Percentiles rank a stretch among this genome's conserved stretches.
phyloP scores from a whole-genome alignment of 2,113 vertebrate genomes.

The Urocitellus parryii region DNA sequence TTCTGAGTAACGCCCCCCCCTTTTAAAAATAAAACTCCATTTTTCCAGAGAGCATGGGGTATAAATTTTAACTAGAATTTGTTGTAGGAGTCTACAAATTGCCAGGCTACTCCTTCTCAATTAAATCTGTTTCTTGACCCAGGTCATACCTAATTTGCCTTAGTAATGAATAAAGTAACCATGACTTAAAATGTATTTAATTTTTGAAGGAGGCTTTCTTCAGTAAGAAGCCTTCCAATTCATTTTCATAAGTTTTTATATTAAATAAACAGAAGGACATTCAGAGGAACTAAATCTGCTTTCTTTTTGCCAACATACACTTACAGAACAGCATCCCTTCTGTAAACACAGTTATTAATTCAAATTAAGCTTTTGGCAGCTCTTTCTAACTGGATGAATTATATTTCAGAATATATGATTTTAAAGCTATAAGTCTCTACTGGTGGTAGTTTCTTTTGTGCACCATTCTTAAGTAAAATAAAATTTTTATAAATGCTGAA shows the following conservation, averaged over 20 bases:
- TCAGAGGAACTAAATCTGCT: slow-evolving; percentile 39
- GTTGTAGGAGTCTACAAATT: neutral
- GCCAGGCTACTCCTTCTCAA: neutral
- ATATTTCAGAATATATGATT: slow-evolving; percentile 48
- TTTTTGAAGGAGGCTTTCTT: slow-evolving; percentile 45
- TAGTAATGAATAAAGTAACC: neutral
- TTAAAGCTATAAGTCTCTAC: neutral
- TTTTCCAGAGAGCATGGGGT: neutral
- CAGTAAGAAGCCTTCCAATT: neutral
- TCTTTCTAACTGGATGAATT: slow-evolving; percentile 36
- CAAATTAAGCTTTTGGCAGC: slow-evolving; percentile 39
- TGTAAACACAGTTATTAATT: slow-evolving; percentile 56
- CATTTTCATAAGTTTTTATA: neutral
- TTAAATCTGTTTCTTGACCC: neutral
- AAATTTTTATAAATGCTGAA: slow-evolving; percentile 41
- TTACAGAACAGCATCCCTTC: slow-evolving; percentile 5
- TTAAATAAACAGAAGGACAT: slow-evolving; percentile 2
- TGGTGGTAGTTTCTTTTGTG: neutral
- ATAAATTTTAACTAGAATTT: slow-evolving; percentile 44
- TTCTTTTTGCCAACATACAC: slow-evolving; percentile 28
- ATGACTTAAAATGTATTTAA: neutral
- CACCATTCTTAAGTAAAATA: neutral
- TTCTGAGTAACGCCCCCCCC: neutral
- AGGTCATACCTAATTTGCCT: neutral
- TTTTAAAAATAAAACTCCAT: neutral